Conservation (phyloP, 2,113 vertebrate genomes). For the Miniopterus natalensis region DNA sequence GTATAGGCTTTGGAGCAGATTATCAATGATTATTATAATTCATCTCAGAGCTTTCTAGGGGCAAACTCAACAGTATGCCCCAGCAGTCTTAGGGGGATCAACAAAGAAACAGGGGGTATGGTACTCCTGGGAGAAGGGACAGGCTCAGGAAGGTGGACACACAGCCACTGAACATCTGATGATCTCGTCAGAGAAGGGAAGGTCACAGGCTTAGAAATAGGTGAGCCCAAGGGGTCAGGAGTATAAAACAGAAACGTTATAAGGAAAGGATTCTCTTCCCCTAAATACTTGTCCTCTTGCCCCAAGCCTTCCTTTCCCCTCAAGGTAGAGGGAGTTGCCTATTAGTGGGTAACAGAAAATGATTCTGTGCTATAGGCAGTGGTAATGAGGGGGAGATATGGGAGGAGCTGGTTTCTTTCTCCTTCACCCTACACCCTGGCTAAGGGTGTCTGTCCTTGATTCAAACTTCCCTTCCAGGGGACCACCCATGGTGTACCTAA, state of each 20-base stretch:
- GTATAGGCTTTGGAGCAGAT: neutral
- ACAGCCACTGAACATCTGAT: no score
- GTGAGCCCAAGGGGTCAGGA: neutral
- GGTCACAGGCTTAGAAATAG: neutral
- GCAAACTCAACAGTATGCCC: neutral
- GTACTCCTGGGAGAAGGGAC: neutral
- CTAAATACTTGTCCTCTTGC: neutral
- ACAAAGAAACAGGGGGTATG: neutral
- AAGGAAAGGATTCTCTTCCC: neutral
- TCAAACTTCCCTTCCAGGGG: neutral
- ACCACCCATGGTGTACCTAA: no score
- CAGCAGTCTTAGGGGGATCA: neutral
- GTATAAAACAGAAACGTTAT: neutral
- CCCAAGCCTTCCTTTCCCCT: neutral
- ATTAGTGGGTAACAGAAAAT: neutral
- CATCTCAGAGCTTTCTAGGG: neutral
- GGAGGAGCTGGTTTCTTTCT: neutral
- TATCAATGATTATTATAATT: neutral
- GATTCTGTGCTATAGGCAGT: no score
- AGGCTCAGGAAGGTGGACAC: neutral
- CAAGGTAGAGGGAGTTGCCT: neutral
- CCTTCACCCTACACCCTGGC: neutral
- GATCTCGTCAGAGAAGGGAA: neutral
- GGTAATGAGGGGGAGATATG: fast-evolving
- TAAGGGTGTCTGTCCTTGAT: neutral